Base-by-base conservation (phyloP, 2,888 invertebrate species). In the Saturnia pavonia region DNA sequence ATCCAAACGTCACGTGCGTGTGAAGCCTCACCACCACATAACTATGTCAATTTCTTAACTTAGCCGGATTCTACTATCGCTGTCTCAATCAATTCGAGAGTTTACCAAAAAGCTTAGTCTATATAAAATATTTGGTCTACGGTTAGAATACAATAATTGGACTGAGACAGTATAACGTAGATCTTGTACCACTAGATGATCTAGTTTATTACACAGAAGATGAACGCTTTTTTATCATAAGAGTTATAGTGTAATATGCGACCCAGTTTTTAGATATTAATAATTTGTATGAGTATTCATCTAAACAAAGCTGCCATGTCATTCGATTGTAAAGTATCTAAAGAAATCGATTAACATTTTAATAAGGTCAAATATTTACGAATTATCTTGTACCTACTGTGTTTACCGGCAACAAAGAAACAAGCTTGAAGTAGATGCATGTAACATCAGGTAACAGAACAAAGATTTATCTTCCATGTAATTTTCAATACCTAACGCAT, bases 401-500 rank as follows among this genome's bases (percentile, higher is more conserved):
- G n/a, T n/a, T n/a, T n/a, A n/a, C n/a, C n/a, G n/a, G n/a, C n/a
- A 51, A 57, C 57, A 57, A 57, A 25, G 57, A 57, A 63, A 34
- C 16, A 6, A 34, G 34, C 19, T 40, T 65, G 11, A 65, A 40
- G 40, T 65, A 40, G 40, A 7, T 65, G 19, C 34, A 7, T 40
- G n/a, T n/a, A 40, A 40, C 19, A 51, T 12, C 51, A 66, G 22
- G 34, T 66, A 51, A 51, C 25, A 70, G 27, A 70, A 70, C 42
- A 70, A 66, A 66, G 34, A 54, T 70, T 27, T 43, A 67, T 68
- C 25, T 22, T 63, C 67, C 67, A 54, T 40, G 69, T 70, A 75
- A 75, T 79, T 74, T 73, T 70, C 34, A 54, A 70, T 48, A 66
- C 45, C 69, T 72, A 54, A 69, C 40, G 51, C 68, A 69, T 79